Evolutionary conservation across 2,888 invertebrate species (phyloP), one percentile per base, ranked within the genome.

Genomic region (Dynastes tityus): DNA sequence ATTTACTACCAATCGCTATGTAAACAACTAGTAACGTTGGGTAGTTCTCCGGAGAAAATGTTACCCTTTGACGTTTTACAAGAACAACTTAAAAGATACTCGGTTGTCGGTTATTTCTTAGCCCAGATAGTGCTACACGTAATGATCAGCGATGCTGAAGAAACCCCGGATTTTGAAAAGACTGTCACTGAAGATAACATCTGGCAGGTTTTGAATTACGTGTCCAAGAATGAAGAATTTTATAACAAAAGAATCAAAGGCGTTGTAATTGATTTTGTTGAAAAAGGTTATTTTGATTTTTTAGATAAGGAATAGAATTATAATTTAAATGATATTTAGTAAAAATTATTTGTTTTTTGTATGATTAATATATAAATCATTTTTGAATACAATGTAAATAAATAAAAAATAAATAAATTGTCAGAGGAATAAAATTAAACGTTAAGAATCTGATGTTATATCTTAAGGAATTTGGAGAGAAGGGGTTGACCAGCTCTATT

Each of bases 1-100:
- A 22, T 76, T n/a, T 88, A 88, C 79, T 83, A 87, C 78, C 75
- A 84, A 37, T 81, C 84, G 0, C 78, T 88, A 27, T 81, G 80
- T 2, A 80, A 80, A 0, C 80, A 78, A 74, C 78, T 86, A 2
- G 58, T 53, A 40, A 77, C 80, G 67, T 83, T 84, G n/a, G 84
- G 83, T n/a, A 81, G 84, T 11, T 83, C 86, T 78, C 80, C 84
- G 3, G 78, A 83, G 5, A 79, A 80, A n/a, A 68, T 85, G 9
- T 85, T 86, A 76, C 85, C 87, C 0, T 84, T 80, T 53, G 81
- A 82, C 11, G 80, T 75, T 22, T 70, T 87, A 6, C 11, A 79
- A 11, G 79, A 83, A 53, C 86, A 87, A 32, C 67, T 87, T 55
- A 74, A 82, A 13, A 80, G 79, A 77, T 86, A 83, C 78, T 83